Conservation (phyloP, 2,888 invertebrate species). For the Cerastoderma edule region DNA sequence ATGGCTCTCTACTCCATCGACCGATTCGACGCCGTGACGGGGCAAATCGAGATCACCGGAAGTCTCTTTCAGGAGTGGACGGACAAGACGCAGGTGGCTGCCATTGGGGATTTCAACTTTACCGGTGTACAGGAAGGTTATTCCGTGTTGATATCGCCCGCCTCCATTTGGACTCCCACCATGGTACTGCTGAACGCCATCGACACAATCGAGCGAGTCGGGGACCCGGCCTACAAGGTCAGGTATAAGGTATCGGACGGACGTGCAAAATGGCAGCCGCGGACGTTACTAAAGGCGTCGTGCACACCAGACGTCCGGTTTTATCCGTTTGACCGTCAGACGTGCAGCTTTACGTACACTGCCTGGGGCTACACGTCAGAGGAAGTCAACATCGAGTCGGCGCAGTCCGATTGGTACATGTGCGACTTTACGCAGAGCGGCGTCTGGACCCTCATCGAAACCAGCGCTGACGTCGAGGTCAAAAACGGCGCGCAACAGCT, state of each 20-base stretch:
- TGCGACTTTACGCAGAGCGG: constrained; percentile 34
- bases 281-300: constrained; percentile 31
- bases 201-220: constrained; percentile 25
- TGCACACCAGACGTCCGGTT: constrained; percentile 41
- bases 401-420: constrained; percentile 34
- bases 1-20: constrained; percentile 39
- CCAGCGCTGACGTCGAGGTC: background rate
- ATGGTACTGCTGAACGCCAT: constrained; percentile 40
- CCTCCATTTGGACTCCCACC: constrained; percentile 40
- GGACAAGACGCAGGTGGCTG: constrained; percentile 21
- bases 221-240: constrained; percentile 23
- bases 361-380: constrained; percentile 39
- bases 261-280: constrained; percentile 37
- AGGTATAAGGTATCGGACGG: constrained; percentile 39
- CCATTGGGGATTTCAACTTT: constrained; percentile 32
- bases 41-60: constrained; percentile 37
- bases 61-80: constrained; percentile 36
- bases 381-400: constrained; percentile 26
- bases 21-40: constrained; percentile 31
- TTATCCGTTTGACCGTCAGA: constrained; percentile 48
- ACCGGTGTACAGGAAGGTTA: constrained; percentile 24
- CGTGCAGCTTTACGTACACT: constrained; percentile 33
- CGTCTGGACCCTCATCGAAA: constrained; percentile 35
- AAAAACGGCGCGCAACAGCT: constrained; percentile 23
- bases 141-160: constrained; percentile 29